phyloP scores from a whole-genome alignment of 2,797 vertebrate species.

The Xyrichtys novacula region DNA sequence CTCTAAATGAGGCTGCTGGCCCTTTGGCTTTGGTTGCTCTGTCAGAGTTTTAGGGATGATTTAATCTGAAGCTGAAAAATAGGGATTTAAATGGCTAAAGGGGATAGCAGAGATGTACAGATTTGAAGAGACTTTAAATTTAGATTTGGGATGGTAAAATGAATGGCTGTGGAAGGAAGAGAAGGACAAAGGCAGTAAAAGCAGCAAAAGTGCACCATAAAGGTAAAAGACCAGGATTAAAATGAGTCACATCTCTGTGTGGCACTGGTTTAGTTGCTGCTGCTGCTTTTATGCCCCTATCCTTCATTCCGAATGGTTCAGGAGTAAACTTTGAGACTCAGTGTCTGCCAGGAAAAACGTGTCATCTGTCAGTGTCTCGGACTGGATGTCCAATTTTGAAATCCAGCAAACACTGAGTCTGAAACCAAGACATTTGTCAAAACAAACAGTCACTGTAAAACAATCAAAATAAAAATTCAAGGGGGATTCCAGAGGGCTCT shows the following conservation, averaged over 20 bases:
- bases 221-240: not conserved
- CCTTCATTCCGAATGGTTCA: constrained; percentile 71
- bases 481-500: constrained; percentile 79
- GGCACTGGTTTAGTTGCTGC: constrained; percentile 30
- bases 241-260: constrained; percentile 10
- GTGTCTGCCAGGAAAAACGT: constrained; percentile 74
- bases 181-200: constrained; percentile 66
- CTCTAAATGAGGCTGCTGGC: constrained; percentile 37
- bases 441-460: constrained; percentile 66
- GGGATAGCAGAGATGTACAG: constrained; percentile 48
- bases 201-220: constrained; percentile 65
- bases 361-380: constrained; percentile 35
- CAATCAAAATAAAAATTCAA: constrained; percentile 52
- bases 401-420: constrained; percentile 82
- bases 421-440: constrained; percentile 56
- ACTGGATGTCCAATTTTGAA: constrained; percentile 48
- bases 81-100: constrained; percentile 23
- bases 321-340: constrained; percentile 78
- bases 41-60: constrained; percentile 39
- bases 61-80: constrained; percentile 14
- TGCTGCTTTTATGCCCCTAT: constrained; percentile 77
- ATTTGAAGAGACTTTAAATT: constrained; percentile 40
- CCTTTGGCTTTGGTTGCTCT: constrained; percentile 21
- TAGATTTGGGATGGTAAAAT: constrained; percentile 59
- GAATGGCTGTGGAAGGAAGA: constrained; percentile 64